These are phyloP conservation scores for Myrmecophaga tridactyla DNA, from an alignment of 2,113 vertebrate genomes.

Conservation along the genomic window DNA sequence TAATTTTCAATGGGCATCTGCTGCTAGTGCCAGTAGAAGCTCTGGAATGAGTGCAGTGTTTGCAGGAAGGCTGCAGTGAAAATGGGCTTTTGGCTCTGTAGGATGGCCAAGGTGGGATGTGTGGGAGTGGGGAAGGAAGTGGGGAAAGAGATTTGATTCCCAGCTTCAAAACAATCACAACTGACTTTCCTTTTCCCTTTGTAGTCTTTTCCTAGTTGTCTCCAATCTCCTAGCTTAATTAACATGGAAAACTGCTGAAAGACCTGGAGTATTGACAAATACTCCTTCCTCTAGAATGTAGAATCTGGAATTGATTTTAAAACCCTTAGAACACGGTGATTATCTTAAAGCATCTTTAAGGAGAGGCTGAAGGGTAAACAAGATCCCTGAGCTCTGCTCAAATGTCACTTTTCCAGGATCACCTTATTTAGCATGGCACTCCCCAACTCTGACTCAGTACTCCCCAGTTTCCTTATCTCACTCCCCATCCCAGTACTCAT, in stretches of 20 bases:
- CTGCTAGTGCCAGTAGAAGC: not conserved
- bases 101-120: not conserved
- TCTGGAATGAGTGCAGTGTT: not conserved
- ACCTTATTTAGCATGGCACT: not conserved
- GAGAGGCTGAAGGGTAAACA: not conserved
- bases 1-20: not conserved
- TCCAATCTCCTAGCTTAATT: slow-evolving; percentile 31
- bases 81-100: not conserved
- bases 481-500: not conserved
- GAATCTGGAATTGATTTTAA: slow-evolving; percentile 26
- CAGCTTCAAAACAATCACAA: not conserved
- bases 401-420: not conserved
- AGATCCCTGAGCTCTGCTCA: not conserved
- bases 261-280: slow-evolving; percentile 34
- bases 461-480: not conserved
- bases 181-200: not conserved
- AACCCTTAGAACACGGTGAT: slow-evolving; percentile 10
- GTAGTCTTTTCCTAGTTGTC: slow-evolving; percentile 21
- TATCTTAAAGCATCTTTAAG: slow-evolving; percentile 35
- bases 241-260: not conserved
- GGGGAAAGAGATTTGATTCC: not conserved
- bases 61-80: not conserved
- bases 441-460: no score
- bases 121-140: no score
- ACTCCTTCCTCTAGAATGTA: slow-evolving; percentile 4